Evolutionary conservation across 1,140 invertebrate genomes (phyloP), one percentile per base, ranked within the genome.

Genomic region (Aricia agestis): DNA sequence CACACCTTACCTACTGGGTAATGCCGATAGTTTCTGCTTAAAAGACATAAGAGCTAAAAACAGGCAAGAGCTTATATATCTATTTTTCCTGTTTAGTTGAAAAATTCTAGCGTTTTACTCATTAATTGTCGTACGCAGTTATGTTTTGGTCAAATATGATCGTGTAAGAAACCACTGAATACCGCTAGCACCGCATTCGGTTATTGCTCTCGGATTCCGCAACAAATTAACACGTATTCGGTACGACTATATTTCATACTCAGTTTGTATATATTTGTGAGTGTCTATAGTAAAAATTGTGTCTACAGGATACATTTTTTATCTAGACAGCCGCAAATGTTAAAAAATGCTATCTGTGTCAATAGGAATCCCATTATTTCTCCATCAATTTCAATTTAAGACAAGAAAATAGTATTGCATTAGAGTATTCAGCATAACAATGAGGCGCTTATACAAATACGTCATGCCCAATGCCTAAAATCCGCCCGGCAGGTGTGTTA

Each of bases 161-260:
- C 82, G 77, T 69, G 79, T 78, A 86, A 82, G 86, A 90, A 90
- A 90, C 88, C 85, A 78, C 87, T 83, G 79, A 87, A 89, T 90
- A 90, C 89, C 87, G 89, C 89, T 90, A 91, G 82, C 84, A 82
- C 76, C 77, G 79, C 76, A 80, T 80, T 82, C 87, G 89, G 89
- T 90, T 91, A 90, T 90, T 91, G 89, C 89, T 90, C 89, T 90
- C 89, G 69, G 86, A 91, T 91, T 91, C 87, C 86, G 86, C 89
- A 91, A 91, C 85, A 90, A 91, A 91, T 91, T 91, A 91, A 87
- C 89, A 91, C 90, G 89, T 90, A 91, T 91, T 90, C 86, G 81
- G 89, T 88, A 89, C 86, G 83, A 84, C 82, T 86, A 87, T 81
- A 90, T 91, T 89, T 89, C 84, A 87, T 86, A 87, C 80, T 83